Percentiles rank a stretch among this genome's conserved stretches.
phyloP scores from a whole-genome alignment of 1,140 invertebrate genomes.

The Drosophila athabasca region DNA sequence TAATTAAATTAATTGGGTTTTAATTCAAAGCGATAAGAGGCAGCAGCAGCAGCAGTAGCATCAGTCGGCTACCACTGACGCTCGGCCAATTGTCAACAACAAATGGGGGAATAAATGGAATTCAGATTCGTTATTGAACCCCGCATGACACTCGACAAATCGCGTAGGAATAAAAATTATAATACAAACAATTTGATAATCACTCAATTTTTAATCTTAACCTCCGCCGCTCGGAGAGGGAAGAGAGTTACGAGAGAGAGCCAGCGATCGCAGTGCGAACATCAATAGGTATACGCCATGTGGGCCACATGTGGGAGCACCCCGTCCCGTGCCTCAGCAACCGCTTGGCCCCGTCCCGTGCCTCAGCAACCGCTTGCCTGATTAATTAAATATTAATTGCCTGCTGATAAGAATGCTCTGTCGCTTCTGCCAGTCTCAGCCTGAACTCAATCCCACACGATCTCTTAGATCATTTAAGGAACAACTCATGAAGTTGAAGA shows the following conservation, averaged over 20 bases:
- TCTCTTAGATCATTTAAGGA: not conserved
- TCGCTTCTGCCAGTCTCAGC: constrained; percentile 31
- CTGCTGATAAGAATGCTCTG: constrained; percentile 66
- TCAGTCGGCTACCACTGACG: constrained; percentile 30
- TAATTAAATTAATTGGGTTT: constrained; percentile 84
- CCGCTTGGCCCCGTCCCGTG: not conserved
- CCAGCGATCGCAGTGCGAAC: constrained; percentile 19
- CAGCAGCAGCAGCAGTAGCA: not conserved
- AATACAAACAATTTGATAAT: constrained; percentile 71
- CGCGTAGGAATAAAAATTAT: constrained; percentile 75
- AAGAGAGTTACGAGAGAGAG: constrained; percentile 15
- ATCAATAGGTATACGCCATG: constrained; percentile 61
- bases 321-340: constrained; percentile 3
- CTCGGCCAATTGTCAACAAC: constrained; percentile 66
- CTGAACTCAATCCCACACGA: constrained; percentile 24
- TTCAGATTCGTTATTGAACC: constrained; percentile 69
- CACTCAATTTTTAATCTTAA: constrained; percentile 61
- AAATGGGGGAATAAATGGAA: constrained; percentile 40
- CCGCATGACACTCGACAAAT: constrained; percentile 75
- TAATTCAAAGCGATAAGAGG: constrained; percentile 77
- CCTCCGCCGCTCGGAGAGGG: constrained; percentile 26
- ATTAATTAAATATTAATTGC: constrained; percentile 83
- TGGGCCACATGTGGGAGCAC: constrained; percentile 19
- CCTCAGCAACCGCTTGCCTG: constrained; percentile 40
- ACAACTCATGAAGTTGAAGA: not conserved